These are phyloP conservation scores for Macrocentrus cingulum DNA, from an alignment of 1,140 invertebrate species.

Conservation along the genomic window DNA sequence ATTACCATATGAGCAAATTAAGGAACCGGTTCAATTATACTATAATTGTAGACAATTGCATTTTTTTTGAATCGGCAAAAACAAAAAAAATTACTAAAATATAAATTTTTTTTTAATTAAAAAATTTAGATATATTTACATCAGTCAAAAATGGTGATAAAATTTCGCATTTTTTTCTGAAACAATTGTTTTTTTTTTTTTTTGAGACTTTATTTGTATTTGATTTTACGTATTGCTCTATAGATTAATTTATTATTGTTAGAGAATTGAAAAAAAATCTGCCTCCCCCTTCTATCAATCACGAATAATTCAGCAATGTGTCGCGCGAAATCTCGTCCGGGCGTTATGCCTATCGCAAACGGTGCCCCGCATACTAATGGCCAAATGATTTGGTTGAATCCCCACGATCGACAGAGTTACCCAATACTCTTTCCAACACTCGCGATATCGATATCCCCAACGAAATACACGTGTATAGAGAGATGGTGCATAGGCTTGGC, in stretches of 20 bases:
- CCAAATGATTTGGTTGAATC: constrained; percentile 19
- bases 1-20: constrained; percentile 37
- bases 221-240: neutral
- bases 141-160: too few species aligned
- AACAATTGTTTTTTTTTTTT: neutral
- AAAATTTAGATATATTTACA: too few species aligned
- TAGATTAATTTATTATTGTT: constrained; percentile 5
- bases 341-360: constrained; percentile 22
- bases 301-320: constrained; percentile 16
- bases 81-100: too few species aligned
- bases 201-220: neutral
- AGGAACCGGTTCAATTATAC: constrained; percentile 34
- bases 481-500: constrained; percentile 24
- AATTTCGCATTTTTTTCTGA: too few species aligned
- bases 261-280: constrained; percentile 2
- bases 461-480: too few species aligned
- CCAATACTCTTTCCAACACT: neutral
- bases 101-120: too few species aligned
- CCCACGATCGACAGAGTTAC: constrained; percentile 2
- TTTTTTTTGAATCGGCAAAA: too few species aligned
- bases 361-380: constrained; percentile 21
- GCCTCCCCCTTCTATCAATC: constrained; percentile 1
- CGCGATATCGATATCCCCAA: constrained; percentile 10
- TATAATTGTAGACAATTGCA: constrained; percentile 38
- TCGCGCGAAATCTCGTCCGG: constrained; percentile 14